phyloP scores from a whole-genome alignment of 1,140 invertebrate genomes.

The Euwallacea similis region DNA sequence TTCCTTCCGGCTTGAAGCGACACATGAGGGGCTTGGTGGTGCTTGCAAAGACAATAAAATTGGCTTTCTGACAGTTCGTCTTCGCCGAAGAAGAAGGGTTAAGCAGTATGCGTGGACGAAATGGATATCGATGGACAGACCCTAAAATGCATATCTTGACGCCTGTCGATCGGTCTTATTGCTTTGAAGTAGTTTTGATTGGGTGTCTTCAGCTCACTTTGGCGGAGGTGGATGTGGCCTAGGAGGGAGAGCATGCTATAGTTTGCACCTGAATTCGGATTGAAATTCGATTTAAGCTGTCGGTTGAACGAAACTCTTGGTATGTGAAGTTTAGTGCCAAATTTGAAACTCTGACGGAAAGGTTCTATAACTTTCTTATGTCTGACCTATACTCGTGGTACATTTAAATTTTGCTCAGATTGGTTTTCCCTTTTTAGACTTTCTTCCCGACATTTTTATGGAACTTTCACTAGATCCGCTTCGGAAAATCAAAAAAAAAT shows the following conservation, averaged over 20 bases:
- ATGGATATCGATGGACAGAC: conserved; percentile 37
- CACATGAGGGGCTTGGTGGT: conserved; percentile 47
- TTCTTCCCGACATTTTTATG: too few relatives aligned
- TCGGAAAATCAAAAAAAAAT: too few relatives aligned
- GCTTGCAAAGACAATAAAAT: conserved; percentile 47
- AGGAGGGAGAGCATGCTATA: conserved; percentile 42
- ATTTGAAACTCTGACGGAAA: too few relatives aligned
- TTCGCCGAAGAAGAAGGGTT: conserved; percentile 37
- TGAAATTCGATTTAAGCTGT: too few relatives aligned
- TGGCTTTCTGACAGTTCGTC: conserved; percentile 44
- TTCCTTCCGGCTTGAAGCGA: conserved; percentile 48
- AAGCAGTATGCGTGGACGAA: conserved; percentile 44
- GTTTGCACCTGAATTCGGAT: conserved; percentile 37
- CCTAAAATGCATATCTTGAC: conserved; percentile 22
- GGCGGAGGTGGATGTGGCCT: conserved; percentile 44
- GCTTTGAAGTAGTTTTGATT: conserved; percentile 43
- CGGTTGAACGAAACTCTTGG: too few relatives aligned
- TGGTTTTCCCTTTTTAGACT: too few relatives aligned
- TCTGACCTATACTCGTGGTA: too few relatives aligned
- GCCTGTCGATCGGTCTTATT: conserved; percentile 44
- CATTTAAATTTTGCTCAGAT: too few relatives aligned
- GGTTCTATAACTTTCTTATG: too few relatives aligned
- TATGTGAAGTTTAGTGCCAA: too few relatives aligned
- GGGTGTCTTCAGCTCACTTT: conserved; percentile 42
- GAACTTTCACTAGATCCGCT: too few relatives aligned